Percentiles rank a stretch among this genome's conserved stretches.
These are phyloP conservation scores for Hypomecis atomaria DNA, from an alignment of 2,888 invertebrate species.

Conservation along the genomic window DNA sequence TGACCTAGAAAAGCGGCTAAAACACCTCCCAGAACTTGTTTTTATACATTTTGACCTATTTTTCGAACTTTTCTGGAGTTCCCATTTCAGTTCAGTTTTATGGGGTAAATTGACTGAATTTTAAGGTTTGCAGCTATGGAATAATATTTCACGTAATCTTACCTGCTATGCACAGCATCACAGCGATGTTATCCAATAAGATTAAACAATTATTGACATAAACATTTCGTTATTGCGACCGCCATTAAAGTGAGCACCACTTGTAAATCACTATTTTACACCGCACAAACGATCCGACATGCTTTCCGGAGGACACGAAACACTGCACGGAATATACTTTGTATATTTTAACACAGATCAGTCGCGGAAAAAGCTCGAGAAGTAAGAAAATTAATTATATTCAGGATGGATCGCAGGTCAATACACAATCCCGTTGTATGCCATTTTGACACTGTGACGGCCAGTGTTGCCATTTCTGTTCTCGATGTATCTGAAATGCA, in stretches of 20 bases:
- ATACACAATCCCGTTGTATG: constrained; percentile 31
- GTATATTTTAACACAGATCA: constrained; percentile 63
- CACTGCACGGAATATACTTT: constrained; percentile 53
- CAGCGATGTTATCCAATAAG: constrained; percentile 55
- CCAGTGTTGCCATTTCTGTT: neutral
- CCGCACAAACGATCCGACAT: constrained; percentile 48
- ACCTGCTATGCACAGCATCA: constrained; percentile 67
- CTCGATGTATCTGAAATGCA: too few relatives aligned
- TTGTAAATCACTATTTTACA: constrained; percentile 62
- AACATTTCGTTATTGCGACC: constrained; percentile 68
- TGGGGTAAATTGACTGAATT: constrained; percentile 8
- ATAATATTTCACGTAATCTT: constrained; percentile 46
- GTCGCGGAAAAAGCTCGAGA: constrained; percentile 67
- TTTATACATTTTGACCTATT: constrained; percentile 40
- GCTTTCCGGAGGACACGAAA: constrained; percentile 38
- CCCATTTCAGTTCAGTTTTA: constrained; percentile 11
- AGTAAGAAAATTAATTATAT: constrained; percentile 33
- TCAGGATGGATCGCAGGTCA: constrained; percentile 29
- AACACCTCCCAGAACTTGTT: constrained; percentile 26
- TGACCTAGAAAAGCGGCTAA: constrained; percentile 55
- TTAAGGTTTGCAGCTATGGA: neutral
- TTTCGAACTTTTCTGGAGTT: constrained; percentile 27
- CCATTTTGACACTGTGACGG: constrained; percentile 27
- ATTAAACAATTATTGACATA: constrained; percentile 59
- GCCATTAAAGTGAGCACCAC: constrained; percentile 69